Evolutionary conservation across 2,797 vertebrate genomes (phyloP).

Genomic region (Pseudomugil tenellus): DNA sequence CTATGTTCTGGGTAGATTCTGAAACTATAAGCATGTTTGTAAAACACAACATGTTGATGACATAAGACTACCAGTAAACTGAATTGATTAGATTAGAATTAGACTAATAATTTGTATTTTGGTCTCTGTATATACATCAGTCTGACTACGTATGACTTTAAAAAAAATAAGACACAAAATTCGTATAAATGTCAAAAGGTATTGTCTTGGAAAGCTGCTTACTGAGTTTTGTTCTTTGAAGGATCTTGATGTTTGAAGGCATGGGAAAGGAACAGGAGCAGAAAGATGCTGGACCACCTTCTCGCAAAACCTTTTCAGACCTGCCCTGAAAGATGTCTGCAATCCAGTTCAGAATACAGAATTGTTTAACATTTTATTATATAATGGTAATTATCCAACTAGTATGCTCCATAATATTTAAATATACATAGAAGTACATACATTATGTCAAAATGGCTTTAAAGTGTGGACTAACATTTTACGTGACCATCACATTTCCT

Average conservation of each 20-base stretch:
- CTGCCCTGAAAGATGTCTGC: constrained; percentile 73
- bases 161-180: neutral
- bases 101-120: neutral
- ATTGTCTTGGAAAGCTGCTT: constrained; percentile 3
- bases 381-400: neutral
- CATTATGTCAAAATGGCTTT: neutral
- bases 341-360: neutral
- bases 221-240: constrained; percentile 50
- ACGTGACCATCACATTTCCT: too few species aligned
- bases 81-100: neutral
- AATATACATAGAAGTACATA: neutral
- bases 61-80: too few species aligned
- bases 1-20: too few species aligned
- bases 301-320: constrained; percentile 83
- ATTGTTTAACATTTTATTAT: neutral
- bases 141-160: neutral
- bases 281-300: constrained; percentile 73
- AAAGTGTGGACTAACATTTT: neutral
- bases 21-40: too few species aligned
- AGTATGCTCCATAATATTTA: neutral
- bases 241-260: constrained; percentile 88
- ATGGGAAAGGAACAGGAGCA: constrained; percentile 80
- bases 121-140: neutral
- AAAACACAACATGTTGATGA: too few species aligned
- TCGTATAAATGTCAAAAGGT: neutral